Percentiles rank a stretch among this genome's conserved stretches.
Evolutionary conservation across 2,888 invertebrate genomes (phyloP).

Genomic region (Caenorhabditis auriculariae): DNA sequence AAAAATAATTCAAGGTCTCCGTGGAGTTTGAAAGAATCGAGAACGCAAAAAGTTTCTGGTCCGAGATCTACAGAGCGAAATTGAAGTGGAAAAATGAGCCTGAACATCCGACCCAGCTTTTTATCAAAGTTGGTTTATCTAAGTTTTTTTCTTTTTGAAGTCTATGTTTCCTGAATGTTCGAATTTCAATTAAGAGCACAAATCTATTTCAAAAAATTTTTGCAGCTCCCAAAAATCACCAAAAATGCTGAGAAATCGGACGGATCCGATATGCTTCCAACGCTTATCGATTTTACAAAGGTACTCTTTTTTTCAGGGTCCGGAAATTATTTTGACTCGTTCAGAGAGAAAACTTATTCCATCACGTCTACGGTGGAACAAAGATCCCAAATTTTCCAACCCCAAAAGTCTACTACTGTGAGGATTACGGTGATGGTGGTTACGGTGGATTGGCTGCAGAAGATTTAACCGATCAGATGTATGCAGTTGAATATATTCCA

Average conservation of each 20-base stretch:
- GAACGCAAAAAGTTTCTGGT: constrained; percentile 26
- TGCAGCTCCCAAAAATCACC: constrained; percentile 10
- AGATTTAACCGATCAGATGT: constrained; percentile 6
- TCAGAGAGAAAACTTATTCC: constrained; percentile 21
- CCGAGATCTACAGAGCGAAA: constrained; percentile 14
- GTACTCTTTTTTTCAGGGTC: not conserved
- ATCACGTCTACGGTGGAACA: constrained; percentile 5
- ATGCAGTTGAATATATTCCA: constrained; percentile 14
- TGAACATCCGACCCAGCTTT: constrained; percentile 6
- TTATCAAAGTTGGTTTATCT: constrained; percentile 13
- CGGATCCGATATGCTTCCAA: not conserved
- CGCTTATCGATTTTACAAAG: constrained; percentile 5
- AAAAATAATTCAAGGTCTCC: too few relatives aligned
- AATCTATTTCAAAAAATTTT: too few relatives aligned
- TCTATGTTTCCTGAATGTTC: too few relatives aligned
- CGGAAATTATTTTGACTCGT: not conserved
- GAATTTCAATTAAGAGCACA: too few relatives aligned
- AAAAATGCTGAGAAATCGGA: constrained; percentile 10
- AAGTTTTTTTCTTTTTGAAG: too few relatives aligned
- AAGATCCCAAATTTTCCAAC: constrained; percentile 14
- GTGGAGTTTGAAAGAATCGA: constrained; percentile 11
- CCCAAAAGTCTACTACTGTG: constrained; percentile 10
- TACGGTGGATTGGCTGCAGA: constrained; percentile 21
- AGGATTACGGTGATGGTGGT: constrained; percentile 7
- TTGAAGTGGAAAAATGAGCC: not conserved